Evolutionary conservation across 1,140 invertebrate genomes (phyloP).

Genomic region (Drosophila trapezifrons): DNA sequence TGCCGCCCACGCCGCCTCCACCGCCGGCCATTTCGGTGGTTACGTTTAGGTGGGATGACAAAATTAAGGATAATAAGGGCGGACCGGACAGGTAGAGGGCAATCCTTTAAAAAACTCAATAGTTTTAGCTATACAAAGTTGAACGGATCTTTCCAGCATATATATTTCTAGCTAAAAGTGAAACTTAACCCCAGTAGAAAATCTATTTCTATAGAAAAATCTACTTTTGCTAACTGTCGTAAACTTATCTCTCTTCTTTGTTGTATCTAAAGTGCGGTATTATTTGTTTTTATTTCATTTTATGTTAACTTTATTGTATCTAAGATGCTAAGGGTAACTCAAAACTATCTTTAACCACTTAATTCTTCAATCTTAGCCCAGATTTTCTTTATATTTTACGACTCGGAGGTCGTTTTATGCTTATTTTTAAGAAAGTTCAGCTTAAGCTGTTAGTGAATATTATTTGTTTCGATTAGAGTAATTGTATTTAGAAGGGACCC

Average conservation of each 20-base stretch:
- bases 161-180: conserved; percentile 34
- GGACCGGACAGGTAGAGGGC: conserved; percentile 88
- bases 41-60: conserved; percentile 92
- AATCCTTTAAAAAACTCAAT: conserved; percentile 58
- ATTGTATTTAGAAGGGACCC: conserved; percentile 17
- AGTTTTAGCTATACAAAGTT: conserved; percentile 21
- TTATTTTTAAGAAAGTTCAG: neutral
- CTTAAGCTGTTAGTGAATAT: neutral
- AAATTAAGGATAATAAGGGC: conserved; percentile 85
- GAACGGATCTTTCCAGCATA: conserved; percentile 34
- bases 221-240: conserved; percentile 22
- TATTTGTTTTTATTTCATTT: neutral
- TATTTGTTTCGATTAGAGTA: neutral
- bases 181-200: conserved; percentile 28
- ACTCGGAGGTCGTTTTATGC: neutral
- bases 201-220: conserved; percentile 1
- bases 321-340: neutral
- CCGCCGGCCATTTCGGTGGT: conserved; percentile 92
- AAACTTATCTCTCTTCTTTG: conserved; percentile 18
- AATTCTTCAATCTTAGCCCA: neutral
- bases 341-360: neutral
- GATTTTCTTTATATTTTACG: neutral
- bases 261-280: conserved; percentile 39
- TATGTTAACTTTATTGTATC: conserved; percentile 8
- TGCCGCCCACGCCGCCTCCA: conserved; percentile 82